Evolutionary conservation across 2,797 vertebrate species (phyloP).

Genomic region (Pseudochaenichthys georgianus): DNA sequence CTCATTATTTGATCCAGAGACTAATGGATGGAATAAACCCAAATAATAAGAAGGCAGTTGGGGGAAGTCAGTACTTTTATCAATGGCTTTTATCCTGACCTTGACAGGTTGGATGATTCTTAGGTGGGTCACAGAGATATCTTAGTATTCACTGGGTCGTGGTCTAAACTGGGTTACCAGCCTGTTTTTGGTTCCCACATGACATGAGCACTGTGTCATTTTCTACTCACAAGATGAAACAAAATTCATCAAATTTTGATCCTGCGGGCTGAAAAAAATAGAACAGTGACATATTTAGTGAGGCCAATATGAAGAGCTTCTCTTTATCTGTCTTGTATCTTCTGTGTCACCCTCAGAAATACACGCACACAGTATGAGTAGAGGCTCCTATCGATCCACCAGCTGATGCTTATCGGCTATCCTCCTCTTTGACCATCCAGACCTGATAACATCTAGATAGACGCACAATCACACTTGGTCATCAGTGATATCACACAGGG

Average conservation of each 20-base stretch:
- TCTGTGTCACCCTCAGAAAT: constrained; percentile 49
- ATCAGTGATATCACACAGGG: constrained; percentile 66
- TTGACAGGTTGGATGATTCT: constrained; percentile 58
- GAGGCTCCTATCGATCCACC: constrained; percentile 70
- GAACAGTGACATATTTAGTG: constrained; percentile 14
- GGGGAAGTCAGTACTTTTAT: constrained; percentile 20
- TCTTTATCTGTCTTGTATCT: constrained; percentile 61
- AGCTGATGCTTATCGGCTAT: constrained; percentile 75
- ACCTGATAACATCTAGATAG: constrained; percentile 72
- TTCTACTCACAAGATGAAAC: constrained; percentile 39
- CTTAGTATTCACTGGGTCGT: constrained; percentile 63
- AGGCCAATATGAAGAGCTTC: constrained; percentile 40
- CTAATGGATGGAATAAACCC: constrained; percentile 21
- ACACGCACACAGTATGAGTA: constrained; percentile 40
- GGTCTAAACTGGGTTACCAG: constrained; percentile 63
- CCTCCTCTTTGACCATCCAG: constrained; percentile 72
- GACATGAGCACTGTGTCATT: constrained; percentile 60
- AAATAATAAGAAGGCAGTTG: constrained; percentile 2
- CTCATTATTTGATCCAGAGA: constrained; percentile 1
- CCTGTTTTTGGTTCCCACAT: constrained; percentile 65
- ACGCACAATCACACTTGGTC: constrained; percentile 68
- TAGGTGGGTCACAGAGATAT: constrained; percentile 64
- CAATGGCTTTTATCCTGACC: constrained; percentile 46
- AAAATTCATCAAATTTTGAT: constrained; percentile 61
- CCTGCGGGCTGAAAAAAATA: constrained; percentile 35